Base-by-base conservation (phyloP, 2,888 invertebrate species). In the Sphecodes monilicornis region DNA sequence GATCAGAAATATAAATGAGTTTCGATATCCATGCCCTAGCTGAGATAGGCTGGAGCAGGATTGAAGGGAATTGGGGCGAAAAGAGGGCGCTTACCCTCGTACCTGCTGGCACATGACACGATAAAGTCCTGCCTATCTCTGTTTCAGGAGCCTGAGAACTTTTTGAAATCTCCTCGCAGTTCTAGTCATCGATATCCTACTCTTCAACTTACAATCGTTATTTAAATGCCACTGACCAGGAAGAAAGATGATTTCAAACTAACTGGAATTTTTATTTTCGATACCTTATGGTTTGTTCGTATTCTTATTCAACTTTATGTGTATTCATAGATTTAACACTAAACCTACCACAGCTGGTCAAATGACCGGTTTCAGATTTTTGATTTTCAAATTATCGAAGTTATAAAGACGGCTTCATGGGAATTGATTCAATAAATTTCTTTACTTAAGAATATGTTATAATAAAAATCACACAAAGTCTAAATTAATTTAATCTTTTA, bases 1-100 rank as follows among this genome's bases (percentile, higher is more conserved):
- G 86, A 88, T 86, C 86, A 90, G 90, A 92, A 91, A 92, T 91
- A 91, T 91, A 91, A 90, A 91, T 89, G 90, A 90, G 87, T 88
- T 90, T 90, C 89, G 90, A 90, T 89, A 88, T 86, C 84, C 88
- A 88, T 84, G 81, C 83, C 84, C 78, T 80, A 76, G 80, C 68
- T 77, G 79, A 76, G 79, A 75, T 84, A 80, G 88, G 86, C 76
- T 75, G 79, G 80, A 77, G 80, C 76, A 60, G 90, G 88, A 84
- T 88, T 86, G 85, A 91, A 87, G 88, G 89, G 90, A 92, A 92
- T 92, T 91, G 90, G 92, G 89, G 88, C 91, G 90, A 88, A 90
- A 91, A 89, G 86, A 86, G 88, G 85, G 80, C 80, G 84, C 79
- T 87, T 87, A 64, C 79, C 74, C 82, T 85, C 78, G 80, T 88